A percentile compares a stretch with the other conserved stretches of the same genome.
Conservation (phyloP, 92 coral and sea anemone genomes). For the Epizoanthus stellaris region DNA sequence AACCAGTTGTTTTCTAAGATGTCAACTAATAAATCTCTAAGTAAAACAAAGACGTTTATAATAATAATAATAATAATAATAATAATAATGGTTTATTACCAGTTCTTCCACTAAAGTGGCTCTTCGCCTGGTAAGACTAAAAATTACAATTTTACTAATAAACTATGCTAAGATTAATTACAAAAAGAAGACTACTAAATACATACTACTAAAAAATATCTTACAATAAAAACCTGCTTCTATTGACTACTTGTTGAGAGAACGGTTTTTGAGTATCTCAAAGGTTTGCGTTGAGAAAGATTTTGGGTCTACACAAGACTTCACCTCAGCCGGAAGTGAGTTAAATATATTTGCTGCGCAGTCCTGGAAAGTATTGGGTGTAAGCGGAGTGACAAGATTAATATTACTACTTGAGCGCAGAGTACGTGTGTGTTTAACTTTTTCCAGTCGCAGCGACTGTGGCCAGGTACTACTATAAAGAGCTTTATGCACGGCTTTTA, state of each 20-base stretch:
- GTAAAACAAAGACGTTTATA: too few species aligned
- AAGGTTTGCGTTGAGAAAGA: conserved; percentile 2
- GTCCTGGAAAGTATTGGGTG: conserved; percentile 11
- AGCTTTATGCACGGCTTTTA: conserved; percentile 50
- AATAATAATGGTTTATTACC: too few species aligned
- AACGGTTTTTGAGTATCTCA: conserved; percentile 8
- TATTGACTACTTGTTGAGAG: neutral
- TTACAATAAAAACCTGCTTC: conserved; percentile 8
- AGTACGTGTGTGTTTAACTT: neutral
- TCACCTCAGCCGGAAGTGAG: neutral
- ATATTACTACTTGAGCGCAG: conserved; percentile 1
- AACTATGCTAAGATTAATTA: neutral
- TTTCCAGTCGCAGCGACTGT: conserved; percentile 17
- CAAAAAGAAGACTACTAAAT: conserved; percentile 17
- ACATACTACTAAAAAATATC: conserved; percentile 25
- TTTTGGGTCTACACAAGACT: neutral
- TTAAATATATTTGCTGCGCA: conserved; percentile 7
- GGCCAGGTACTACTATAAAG: conserved; percentile 40
- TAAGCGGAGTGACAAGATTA: conserved; percentile 1
- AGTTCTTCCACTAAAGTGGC: conserved; percentile 18
- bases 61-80: too few species aligned
- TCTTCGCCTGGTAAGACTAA: conserved; percentile 16
- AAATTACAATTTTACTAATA: conserved; percentile 5
- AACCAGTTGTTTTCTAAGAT: too few species aligned
- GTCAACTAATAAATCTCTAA: too few species aligned